These are phyloP conservation scores for Melikaiella ostensackeni DNA, from an alignment of 2,888 invertebrate genomes.

Conservation along the genomic window DNA sequence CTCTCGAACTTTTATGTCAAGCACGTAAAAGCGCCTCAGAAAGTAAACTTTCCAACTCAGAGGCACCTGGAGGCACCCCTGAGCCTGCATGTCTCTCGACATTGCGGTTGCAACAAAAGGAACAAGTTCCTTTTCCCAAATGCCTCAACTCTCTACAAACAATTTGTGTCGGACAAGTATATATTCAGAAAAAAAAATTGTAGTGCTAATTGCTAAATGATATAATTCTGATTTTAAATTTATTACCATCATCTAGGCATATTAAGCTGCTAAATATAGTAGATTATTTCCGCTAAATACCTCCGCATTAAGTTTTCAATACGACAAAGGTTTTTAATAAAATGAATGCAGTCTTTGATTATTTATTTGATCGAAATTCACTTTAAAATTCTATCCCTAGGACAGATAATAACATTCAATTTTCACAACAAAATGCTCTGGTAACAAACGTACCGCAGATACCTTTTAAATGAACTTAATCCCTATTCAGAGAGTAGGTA, in stretches of 20 bases:
- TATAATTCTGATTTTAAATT: background rate
- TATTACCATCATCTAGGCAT: background rate
- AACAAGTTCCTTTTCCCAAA: background rate
- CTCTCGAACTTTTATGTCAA: background rate
- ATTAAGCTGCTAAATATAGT: background rate
- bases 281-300: background rate
- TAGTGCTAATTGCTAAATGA: background rate
- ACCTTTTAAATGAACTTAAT: background rate
- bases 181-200: background rate
- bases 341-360: background rate
- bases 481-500: background rate
- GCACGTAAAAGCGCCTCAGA: background rate
- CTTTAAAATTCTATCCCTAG: background rate
- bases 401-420: background rate
- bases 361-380: background rate
- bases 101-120: background rate
- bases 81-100: background rate
- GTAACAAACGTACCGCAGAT: background rate
- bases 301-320: background rate
- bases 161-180: background rate
- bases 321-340: background rate
- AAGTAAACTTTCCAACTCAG: background rate
- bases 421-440: background rate
- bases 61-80: background rate
- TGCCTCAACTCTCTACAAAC: background rate